A percentile compares a stretch with the other conserved stretches of the same genome.
These are phyloP conservation scores for Trididemnum clinides DNA, from an alignment of 23 tunicate genomes.

Conservation along the genomic window DNA sequence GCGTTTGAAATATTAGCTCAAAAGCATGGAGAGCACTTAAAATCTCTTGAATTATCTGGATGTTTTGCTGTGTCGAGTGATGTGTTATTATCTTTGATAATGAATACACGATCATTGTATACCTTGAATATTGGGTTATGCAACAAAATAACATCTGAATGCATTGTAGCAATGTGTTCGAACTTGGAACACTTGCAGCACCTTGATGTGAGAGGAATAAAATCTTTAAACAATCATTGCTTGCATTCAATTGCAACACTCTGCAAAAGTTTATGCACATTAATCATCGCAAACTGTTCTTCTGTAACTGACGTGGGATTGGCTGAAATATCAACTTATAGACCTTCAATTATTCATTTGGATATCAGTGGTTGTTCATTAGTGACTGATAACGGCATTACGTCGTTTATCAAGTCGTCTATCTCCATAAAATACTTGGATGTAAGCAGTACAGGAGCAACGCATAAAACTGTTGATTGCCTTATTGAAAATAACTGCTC, in stretches of 20 bases:
- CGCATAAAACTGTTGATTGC: constrained; percentile 34
- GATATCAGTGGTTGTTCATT: constrained; percentile 64
- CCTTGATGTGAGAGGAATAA: constrained; percentile 60
- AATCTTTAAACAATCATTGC: constrained; percentile 53
- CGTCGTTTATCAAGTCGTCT: constrained; percentile 16
- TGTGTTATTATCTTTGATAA: constrained; percentile 14
- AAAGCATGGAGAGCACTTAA: constrained; percentile 12
- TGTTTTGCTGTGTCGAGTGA: constrained; percentile 59
- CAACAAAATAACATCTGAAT: constrained; percentile 46
- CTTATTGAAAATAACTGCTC: constrained; percentile 7
- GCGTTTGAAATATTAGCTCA: constrained; percentile 42
- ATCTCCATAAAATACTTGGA: constrained; percentile 18
- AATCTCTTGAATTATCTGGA: constrained; percentile 56
- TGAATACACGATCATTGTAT: not conserved
- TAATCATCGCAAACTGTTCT: constrained; percentile 58
- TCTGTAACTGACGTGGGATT: constrained; percentile 42
- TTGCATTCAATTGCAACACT: constrained; percentile 36
- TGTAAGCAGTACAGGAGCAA: constrained; percentile 59
- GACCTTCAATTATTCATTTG: constrained; percentile 11
- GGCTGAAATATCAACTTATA: constrained; percentile 36
- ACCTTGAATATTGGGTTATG: constrained; percentile 66
- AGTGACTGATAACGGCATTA: constrained; percentile 53
- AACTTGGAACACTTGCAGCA: constrained; percentile 13
- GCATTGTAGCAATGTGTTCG: constrained; percentile 18
- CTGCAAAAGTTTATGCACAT: constrained; percentile 36